These are phyloP conservation scores for Cynoglossus semilaevis DNA, from an alignment of 2,113 vertebrate genomes.

Conservation along the genomic window DNA sequence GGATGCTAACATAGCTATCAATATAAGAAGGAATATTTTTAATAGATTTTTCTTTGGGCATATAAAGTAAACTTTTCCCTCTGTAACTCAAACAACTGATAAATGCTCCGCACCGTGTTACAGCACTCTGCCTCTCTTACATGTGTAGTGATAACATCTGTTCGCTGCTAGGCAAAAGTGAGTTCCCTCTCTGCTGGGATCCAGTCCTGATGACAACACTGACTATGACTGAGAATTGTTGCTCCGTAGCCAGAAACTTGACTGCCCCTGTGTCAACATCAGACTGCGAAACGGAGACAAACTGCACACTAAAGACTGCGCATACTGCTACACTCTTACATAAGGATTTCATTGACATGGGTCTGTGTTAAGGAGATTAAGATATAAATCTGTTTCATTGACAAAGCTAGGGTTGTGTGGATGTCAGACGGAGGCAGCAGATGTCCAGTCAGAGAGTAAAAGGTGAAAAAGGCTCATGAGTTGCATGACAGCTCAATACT, in stretches of 20 bases:
- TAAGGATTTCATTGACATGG: slow-evolving; percentile 35
- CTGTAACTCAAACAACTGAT: slow-evolving; percentile 19
- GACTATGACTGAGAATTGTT: slow-evolving; percentile 16
- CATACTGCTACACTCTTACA: slow-evolving; percentile 17
- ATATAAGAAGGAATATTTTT: no score
- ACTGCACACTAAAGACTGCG: slow-evolving; percentile 2
- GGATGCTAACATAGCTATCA: no score
- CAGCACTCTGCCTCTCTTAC: slow-evolving; percentile 6
- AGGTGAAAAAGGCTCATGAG: slow-evolving; percentile 16
- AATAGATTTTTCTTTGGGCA: no score
- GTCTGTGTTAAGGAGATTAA: slow-evolving; percentile 30
- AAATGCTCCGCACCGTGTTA: slow-evolving; percentile 1
- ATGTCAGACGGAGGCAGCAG: slow-evolving; percentile 7
- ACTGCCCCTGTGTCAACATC: slow-evolving; percentile 7
- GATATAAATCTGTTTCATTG: slow-evolving; percentile 48
- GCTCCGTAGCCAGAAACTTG: slow-evolving; percentile 9
- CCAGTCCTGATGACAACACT: slow-evolving; percentile 10
- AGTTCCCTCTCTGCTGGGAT: slow-evolving; percentile 20
- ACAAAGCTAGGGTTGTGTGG: slow-evolving; percentile 25
- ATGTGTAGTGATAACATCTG: slow-evolving; percentile 20
- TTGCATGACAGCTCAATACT: slow-evolving; percentile 11
- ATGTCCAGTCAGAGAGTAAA: slow-evolving; percentile 6
- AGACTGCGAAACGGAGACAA: slow-evolving; percentile 19
- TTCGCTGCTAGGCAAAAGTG: slow-evolving; percentile 9
- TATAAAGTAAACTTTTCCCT: neutral